Percentiles rank a stretch among this genome's conserved stretches.
Evolutionary conservation across 2,113 vertebrate species (phyloP).

Genomic region (Ailuropoda melanoleuca): DNA sequence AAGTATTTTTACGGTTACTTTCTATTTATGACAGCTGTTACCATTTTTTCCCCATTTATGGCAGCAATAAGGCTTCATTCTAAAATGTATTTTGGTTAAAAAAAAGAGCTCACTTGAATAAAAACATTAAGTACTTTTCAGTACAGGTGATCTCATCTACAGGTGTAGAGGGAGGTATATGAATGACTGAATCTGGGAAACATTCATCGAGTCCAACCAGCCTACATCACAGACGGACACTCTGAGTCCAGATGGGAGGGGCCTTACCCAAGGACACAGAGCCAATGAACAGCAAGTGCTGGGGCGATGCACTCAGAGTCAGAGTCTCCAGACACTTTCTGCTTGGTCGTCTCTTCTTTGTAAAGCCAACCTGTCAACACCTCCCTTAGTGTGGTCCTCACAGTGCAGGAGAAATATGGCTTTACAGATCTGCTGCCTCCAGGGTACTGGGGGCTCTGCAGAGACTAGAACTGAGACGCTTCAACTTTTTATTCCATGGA

Average conservation of each 20-base stretch:
- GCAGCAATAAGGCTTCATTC: not conserved
- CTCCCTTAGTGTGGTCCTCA: not conserved
- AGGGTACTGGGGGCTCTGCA: not conserved
- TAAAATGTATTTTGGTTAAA: conserved; percentile 9
- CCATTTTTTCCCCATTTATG: not conserved
- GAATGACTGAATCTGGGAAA: not conserved
- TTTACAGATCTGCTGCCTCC: not conserved
- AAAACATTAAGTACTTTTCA: not conserved
- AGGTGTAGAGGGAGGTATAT: not conserved
- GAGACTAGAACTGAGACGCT: not conserved
- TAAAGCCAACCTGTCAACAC: not conserved
- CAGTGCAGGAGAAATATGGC: not conserved
- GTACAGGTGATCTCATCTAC: not conserved
- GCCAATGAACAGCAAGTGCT: not conserved
- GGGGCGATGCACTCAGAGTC: not conserved
- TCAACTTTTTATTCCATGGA: not conserved
- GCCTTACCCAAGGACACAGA: not conserved
- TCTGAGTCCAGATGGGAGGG: not conserved
- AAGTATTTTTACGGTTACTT: conserved; percentile 1
- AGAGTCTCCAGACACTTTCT: not conserved
- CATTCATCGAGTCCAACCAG: not conserved
- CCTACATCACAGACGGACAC: not conserved
- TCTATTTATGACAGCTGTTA: not conserved
- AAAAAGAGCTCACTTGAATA: not conserved
- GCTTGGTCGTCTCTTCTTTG: not conserved